Evolutionary conservation across 2,797 vertebrate species (phyloP), one percentile per base, ranked within the genome.

Genomic region (Smutsia temminckii): DNA sequence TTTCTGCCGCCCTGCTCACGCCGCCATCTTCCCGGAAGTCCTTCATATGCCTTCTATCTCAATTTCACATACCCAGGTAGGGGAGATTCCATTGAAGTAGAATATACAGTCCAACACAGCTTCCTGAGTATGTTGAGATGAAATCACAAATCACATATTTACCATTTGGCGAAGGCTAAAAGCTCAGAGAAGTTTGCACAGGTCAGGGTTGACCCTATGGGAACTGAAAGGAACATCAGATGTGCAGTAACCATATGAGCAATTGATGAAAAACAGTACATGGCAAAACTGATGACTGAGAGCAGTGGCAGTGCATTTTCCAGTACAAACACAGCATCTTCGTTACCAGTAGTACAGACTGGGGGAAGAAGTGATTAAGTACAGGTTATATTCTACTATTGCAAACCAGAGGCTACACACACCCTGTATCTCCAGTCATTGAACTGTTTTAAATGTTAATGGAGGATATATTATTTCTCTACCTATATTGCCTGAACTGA

Each of bases 241-340:
- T 75, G 86, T 90, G 87, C 37, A 89, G 46, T 85, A 95, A 93
- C 93, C 89, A 98, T 97, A 95, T 94, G 86, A 95, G 61, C 4
- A 95, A 85, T 83, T 98, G 97, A 97, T 97, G 97, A 97, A 97
- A 97, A 97, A 84, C 20, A 64, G 96, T 96, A 85, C 93, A 84
- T 49, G 49, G 92, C 77, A 94, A 92, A 85, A 96, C 16, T 93
- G 95, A 97, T 96, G 95, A 95, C 92, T 17, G 79, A 97, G 77
- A 9, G 0, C 59, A 89, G 83, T 79, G n/a, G 87, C 87, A 87
- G 87, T 90, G 63, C 0, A 69, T 18, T 66, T 74, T 34, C 29
- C 83, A 78, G n/a, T 37, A 93, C 85, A 97, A 97, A 93, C 85
- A 40, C 95, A 96, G 95, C 89, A 89, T 89, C 37, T 75, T 92